These are phyloP conservation scores for Champsocephalus gunnari DNA, from an alignment of 2,797 vertebrate genomes.

Conservation along the genomic window DNA sequence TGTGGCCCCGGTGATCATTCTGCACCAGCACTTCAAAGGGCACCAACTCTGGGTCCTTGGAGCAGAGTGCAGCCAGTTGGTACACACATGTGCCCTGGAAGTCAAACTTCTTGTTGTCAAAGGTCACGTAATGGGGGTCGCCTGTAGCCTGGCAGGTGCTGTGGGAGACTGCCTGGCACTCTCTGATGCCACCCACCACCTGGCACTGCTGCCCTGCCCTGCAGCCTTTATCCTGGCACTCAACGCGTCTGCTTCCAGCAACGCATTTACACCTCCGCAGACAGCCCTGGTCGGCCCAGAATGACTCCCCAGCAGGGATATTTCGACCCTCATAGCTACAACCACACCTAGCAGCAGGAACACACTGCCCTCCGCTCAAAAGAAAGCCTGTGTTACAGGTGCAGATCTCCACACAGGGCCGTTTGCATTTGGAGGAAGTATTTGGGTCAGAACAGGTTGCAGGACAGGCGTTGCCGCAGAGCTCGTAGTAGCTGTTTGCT, in stretches of 20 bases:
- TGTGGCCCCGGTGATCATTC: slow-evolving; percentile 77
- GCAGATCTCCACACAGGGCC: slow-evolving; percentile 79
- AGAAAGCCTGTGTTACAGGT: slow-evolving; percentile 79
- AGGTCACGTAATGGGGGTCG: slow-evolving; percentile 80
- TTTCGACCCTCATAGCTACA: slow-evolving; percentile 75
- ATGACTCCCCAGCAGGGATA: slow-evolving; percentile 66
- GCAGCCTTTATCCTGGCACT: slow-evolving; percentile 69
- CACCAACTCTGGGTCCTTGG: slow-evolving; percentile 60
- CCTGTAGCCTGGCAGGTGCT: slow-evolving; percentile 76
- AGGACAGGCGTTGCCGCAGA: slow-evolving; percentile 81
- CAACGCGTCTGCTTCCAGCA: slow-evolving; percentile 42
- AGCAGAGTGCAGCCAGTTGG: slow-evolving; percentile 76
- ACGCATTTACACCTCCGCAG: slow-evolving; percentile 68
- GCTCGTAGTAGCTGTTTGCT: slow-evolving; percentile 80
- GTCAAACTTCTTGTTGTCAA: slow-evolving; percentile 73
- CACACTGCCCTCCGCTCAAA: slow-evolving; percentile 70
- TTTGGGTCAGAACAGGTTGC: slow-evolving; percentile 76
- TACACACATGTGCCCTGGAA: slow-evolving; percentile 83
- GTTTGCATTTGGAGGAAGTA: slow-evolving; percentile 71
- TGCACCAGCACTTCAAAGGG: slow-evolving; percentile 81
- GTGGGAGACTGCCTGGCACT: slow-evolving; percentile 70
- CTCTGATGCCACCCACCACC: slow-evolving; percentile 67
- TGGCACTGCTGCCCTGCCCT: slow-evolving; percentile 58
- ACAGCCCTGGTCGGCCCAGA: slow-evolving; percentile 79
- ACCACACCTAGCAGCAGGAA: slow-evolving; percentile 69